Base-by-base conservation (phyloP, 2,113 vertebrate species). In the Apistogramma diplotaenia region DNA sequence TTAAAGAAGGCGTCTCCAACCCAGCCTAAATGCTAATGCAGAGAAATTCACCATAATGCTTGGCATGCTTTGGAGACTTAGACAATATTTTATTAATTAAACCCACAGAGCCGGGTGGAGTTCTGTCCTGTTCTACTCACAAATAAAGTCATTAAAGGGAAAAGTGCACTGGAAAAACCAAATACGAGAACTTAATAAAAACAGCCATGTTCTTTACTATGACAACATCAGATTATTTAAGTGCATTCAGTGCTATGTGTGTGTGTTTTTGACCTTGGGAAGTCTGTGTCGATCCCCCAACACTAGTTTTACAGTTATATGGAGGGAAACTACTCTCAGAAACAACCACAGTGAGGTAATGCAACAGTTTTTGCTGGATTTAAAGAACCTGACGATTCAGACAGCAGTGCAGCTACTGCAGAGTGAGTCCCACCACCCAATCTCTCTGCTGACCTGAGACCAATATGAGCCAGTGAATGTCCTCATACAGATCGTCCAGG, bases 381-480 rank as follows among this genome's bases (percentile, higher is more conserved):
- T 37, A 65, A 31, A 65, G 53, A 61, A n/a, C 37, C 18, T 58
- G 37, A 12, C 31, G 11, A 19, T 13, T 56, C 23, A 60, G 27
- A 40, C 18, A 55, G 2, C 19, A 71, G 16, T n/a, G 19, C 65
- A 43, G 21, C 49, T 15, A 12, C 21, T 12, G 21, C 12, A 35
- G 37, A 35, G 33, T 10, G n/a, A 73, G 1, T 37, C 23, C 35
- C 3, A 29, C 2, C 27, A 7, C 16, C 8, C 23, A 6, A 18
- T 40, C 9, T 21, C 8, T 70, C 12, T 35, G 37, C 93, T 83
- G 78, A 99, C 98, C 98, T 97, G 97, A 97, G 92, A 99, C 98
- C 96, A 99, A 95, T 92, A 99, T 97, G 88, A 99, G 96, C 98
- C 98, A 99, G 95, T 99, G 98, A 94, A 99, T 99, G 94, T 99